These are phyloP conservation scores for Choreutis nemorana DNA, from an alignment of 2,888 invertebrate species.

Conservation along the genomic window DNA sequence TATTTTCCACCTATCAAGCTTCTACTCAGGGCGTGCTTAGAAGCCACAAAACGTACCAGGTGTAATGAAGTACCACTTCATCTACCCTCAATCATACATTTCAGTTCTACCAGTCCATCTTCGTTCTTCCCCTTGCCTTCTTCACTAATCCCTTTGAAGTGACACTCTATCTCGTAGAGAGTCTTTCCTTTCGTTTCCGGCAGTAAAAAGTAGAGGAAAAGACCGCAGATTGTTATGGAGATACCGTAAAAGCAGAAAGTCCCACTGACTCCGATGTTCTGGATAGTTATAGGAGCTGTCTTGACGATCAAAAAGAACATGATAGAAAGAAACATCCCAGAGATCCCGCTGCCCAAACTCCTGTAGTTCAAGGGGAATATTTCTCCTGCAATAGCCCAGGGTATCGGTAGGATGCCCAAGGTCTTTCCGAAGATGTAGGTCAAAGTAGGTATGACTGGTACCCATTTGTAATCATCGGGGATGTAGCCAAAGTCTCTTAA, in stretches of 20 bases:
- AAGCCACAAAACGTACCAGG: slow-evolving; percentile 35
- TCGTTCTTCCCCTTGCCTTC: slow-evolving; percentile 12
- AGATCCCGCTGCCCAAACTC: slow-evolving; percentile 71
- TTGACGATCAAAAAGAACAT: slow-evolving; percentile 74
- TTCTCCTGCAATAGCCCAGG: slow-evolving; percentile 78
- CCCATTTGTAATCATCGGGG: slow-evolving; percentile 39
- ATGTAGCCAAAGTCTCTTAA: slow-evolving; percentile 37
- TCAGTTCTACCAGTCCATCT: slow-evolving; percentile 43
- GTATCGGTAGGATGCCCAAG: slow-evolving; percentile 70
- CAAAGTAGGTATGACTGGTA: slow-evolving; percentile 56
- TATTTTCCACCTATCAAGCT: slow-evolving; percentile 19
- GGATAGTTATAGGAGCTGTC: slow-evolving; percentile 66
- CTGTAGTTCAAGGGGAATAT: slow-evolving; percentile 70
- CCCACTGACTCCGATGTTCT: slow-evolving; percentile 58
- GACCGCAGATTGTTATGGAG: slow-evolving; percentile 61
- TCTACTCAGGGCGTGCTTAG: slow-evolving; percentile 26
- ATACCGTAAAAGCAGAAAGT: slow-evolving; percentile 69
- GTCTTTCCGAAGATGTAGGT: slow-evolving; percentile 66
- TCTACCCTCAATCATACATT: slow-evolving; percentile 44
- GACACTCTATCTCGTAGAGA: slow-evolving; percentile 71
- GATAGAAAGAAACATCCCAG: slow-evolving; percentile 68
- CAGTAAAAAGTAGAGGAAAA: slow-evolving; percentile 65
- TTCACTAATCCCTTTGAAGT: slow-evolving; percentile 39
- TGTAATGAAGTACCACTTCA: slow-evolving; percentile 18
- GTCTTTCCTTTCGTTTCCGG: slow-evolving; percentile 76